Percentiles rank a stretch among this genome's conserved stretches.
phyloP scores from a whole-genome alignment of 1,140 invertebrate genomes.

The Tachypleus tridentatus region DNA sequence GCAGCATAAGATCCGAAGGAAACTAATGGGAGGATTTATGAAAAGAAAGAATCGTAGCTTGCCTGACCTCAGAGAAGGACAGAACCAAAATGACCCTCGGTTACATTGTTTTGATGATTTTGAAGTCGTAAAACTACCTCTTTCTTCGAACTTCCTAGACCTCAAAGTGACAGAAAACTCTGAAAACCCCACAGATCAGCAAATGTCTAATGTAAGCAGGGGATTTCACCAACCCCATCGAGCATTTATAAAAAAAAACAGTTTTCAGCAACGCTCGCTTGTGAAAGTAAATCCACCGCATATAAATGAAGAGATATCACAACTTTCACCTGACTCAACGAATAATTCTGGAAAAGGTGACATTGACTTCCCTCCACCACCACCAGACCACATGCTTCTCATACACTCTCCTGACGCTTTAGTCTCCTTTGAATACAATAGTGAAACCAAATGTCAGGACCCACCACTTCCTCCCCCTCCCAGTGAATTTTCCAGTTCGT shows the following conservation, averaged over 20 bases:
- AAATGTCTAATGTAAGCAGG: background rate
- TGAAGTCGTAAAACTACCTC: background rate
- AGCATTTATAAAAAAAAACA: constrained; percentile 5
- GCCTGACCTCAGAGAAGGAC: constrained; percentile 68
- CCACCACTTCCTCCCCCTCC: background rate
- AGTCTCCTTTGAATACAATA: too few relatives aligned
- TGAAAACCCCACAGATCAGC: background rate
- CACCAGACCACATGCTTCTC: too few relatives aligned
- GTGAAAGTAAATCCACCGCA: constrained; percentile 17
- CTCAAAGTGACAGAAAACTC: background rate
- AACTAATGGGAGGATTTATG: constrained; percentile 78
- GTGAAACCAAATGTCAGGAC: too few relatives aligned
- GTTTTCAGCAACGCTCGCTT: constrained; percentile 8
- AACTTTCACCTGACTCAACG: too few relatives aligned
- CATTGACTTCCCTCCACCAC: too few relatives aligned
- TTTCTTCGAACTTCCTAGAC: background rate
- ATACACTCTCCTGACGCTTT: too few relatives aligned
- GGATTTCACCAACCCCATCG: constrained; percentile 17
- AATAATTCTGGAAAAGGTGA: too few relatives aligned
- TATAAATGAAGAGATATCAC: background rate
- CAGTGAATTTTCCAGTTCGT: background rate
- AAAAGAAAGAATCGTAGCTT: constrained; percentile 77
- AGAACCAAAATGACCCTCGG: constrained; percentile 31
- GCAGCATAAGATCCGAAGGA: constrained; percentile 77
- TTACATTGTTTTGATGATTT: constrained; percentile 18